Evolutionary conservation across 2,888 invertebrate species (phyloP), one percentile per base, ranked within the genome.

Genomic region (Caenorhabditis angaria): DNA sequence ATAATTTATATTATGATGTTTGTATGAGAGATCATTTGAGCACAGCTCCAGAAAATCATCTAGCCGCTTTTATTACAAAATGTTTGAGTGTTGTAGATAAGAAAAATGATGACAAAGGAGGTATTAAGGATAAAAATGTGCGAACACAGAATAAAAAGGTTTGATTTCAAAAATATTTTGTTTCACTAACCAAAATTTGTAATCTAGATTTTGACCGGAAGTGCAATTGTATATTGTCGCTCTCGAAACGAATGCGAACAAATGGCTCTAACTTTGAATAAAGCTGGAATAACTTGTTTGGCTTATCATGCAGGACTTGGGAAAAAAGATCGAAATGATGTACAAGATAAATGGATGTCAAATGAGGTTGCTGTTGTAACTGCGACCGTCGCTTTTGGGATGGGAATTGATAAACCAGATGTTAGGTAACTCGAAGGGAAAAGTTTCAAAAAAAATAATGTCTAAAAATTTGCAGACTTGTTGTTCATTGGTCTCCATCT

Each of bases 331-430:
- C 91, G 80, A 91, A 94, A 25, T 47, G 85, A 91, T 57, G 92
- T 93, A 47, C 97, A 99, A 89, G 93, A 93, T 87, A 92, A 92
- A 47, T 99, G 97, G 97, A 94, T 94, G 90, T 90, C 90, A 41
- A 97, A 97, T 0, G 92, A 92, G 79, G 92, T 92, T 82, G 92
- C 94, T 1, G 93, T 97, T 29, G 96, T 99, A 79, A 93, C 93
- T 77, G 97, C 99, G 4, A 99, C 99, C 0, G 93, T 97, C 67
- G 96, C 96, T 85, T 99, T 99, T 89, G 99, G 99, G 48, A 99
- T 99, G 99, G 99, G 99, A 56, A 95, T 99, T 2, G 97, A 99
- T 88, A 99, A 99, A 89, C 92, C 93, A 2, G 92, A 93, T 65
- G 99, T 99, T 18, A 91, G 93, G 92, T 92, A 77, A 62, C 25